Conservation (phyloP, 2,888 invertebrate genomes). For the Caenorhabditis parvicauda region DNA sequence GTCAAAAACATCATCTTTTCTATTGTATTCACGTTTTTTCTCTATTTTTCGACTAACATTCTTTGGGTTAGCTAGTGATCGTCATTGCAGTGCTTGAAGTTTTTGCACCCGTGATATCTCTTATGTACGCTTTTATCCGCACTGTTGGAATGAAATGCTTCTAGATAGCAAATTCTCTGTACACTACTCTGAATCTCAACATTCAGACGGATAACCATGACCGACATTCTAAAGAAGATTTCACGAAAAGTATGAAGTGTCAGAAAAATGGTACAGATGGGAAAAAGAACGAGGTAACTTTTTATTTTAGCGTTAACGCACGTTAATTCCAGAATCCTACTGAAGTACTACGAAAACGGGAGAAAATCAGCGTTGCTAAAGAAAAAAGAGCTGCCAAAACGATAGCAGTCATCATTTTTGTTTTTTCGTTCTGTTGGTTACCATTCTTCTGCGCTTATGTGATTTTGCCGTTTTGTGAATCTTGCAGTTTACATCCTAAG, state of each 20-base stretch:
- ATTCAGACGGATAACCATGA: constrained; percentile 29
- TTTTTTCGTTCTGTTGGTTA: constrained; percentile 62
- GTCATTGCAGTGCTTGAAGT: too few relatives aligned
- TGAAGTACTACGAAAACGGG: constrained; percentile 54
- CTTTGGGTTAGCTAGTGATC: not conserved
- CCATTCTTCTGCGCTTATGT: constrained; percentile 63
- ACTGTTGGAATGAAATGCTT: too few relatives aligned
- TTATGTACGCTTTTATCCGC: too few relatives aligned
- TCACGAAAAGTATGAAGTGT: constrained; percentile 43
- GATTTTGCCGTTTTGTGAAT: constrained; percentile 62
- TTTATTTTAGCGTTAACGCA: not conserved
- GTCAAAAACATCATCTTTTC: not conserved
- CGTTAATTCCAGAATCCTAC: constrained; percentile 47
- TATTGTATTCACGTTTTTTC: not conserved
- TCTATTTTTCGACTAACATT: not conserved
- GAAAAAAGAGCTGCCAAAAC: constrained; percentile 63
- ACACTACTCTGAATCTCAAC: too few relatives aligned
- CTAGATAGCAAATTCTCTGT: too few relatives aligned
- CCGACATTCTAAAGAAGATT: constrained; percentile 31
- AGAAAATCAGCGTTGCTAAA: constrained; percentile 62
- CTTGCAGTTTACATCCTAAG: constrained; percentile 61
- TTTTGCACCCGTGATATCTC: too few relatives aligned
- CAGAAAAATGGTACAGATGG: constrained; percentile 31
- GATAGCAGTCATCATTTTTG: constrained; percentile 63
- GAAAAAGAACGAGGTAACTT: not conserved